Evolutionary conservation across 2,888 invertebrate genomes (phyloP).

Genomic region (Eupithecia centaureata): DNA sequence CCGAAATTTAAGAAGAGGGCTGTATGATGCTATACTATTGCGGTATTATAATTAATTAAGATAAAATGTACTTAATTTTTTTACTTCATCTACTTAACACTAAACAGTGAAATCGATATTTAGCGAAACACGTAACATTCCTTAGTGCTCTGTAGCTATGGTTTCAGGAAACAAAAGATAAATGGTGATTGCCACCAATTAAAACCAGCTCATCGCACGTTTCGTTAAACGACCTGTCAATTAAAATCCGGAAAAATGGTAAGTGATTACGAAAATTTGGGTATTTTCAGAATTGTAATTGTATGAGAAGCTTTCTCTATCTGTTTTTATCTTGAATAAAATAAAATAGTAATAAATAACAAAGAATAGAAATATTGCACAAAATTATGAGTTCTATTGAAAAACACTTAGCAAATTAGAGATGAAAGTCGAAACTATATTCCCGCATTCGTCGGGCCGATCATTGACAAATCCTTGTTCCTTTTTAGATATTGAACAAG

Average conservation of each 20-base stretch:
- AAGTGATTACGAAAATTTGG: conserved; percentile 6
- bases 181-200: conserved; percentile 14
- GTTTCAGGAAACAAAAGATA: background rate
- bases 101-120: too few species aligned
- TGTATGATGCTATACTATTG: too few species aligned
- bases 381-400: background rate
- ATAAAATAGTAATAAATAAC: too few species aligned
- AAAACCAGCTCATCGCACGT: conserved; percentile 4
- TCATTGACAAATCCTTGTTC: background rate
- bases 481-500: background rate
- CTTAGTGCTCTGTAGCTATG: background rate
- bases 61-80: too few species aligned
- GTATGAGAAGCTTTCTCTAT: background rate
- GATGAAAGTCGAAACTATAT: too few species aligned
- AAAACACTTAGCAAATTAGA: background rate
- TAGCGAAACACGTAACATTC: background rate
- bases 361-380: too few species aligned
- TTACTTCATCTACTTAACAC: too few species aligned
- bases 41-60: too few species aligned
- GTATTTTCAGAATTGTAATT: conserved; percentile 10
- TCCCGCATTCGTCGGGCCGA: too few species aligned
- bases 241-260: conserved; percentile 17
- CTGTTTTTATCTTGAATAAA: background rate
- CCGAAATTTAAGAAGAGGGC: too few species aligned
- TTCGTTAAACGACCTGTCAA: conserved; percentile 8